Evolutionary conservation across 2,888 invertebrate species (phyloP), one percentile per base, ranked within the genome.

Genomic region (Ypsolopha scabrella): DNA sequence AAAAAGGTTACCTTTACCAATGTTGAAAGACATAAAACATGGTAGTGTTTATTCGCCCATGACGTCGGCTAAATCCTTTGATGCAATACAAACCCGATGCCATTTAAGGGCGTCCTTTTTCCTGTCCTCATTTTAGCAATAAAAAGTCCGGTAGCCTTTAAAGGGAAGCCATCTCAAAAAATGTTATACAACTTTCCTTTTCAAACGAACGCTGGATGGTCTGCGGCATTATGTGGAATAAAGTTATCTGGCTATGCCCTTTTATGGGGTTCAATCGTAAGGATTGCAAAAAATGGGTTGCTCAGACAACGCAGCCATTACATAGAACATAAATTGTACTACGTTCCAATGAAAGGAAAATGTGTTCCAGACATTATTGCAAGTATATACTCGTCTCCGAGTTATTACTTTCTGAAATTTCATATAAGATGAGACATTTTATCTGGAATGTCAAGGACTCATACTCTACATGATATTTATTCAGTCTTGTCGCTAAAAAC

Each of bases 171-270:
- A 72, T 75, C 72, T 71, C 70, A 70, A 81, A 81, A 78, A 80
- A 79, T 71, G 73, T 72, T 72, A 71, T 70, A 76, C 75, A 77
- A 77, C 81, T 82, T 78, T 85, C 80, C 77, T 70, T 80, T 79
- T 85, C 79, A 81, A 85, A 85, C 75, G 77, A 80, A 78, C 74
- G 69, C 24, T 24, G 24, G 70, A 7, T 41, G 43, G 37, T 14
- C 14, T 68, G 58, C 71, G 69, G 70, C 67, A 78, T 77, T 71
- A 80, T 77, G 71, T 72, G 72, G 76, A 76, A 83, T 82, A 83
- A 83, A 81, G 77, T 80, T 80, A 81, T 81, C 80, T 79, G 80
- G 75, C 73, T 79, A 71, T 73, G 70, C 67, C 82, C 81, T 80
- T 85, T 85, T 85, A 85, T 79, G 67, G 82, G 62, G 60, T 55